Conservation (phyloP, 2,888 invertebrate species). For the Nymphalis polychloros region DNA sequence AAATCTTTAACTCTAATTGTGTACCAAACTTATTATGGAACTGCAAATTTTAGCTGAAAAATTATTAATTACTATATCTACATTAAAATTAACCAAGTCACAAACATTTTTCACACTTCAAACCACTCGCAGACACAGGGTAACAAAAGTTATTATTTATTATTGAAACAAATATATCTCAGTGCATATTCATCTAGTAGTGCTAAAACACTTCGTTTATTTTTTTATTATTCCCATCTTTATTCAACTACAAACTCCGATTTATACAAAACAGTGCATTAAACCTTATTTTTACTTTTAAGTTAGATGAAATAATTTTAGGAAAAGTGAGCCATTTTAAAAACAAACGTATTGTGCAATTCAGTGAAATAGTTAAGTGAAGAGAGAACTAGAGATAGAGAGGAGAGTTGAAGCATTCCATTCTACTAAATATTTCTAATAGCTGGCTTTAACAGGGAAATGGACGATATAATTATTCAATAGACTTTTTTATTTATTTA, state of each 20-base stretch:
- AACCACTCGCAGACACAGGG: conserved; percentile 46
- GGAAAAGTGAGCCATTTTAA: conserved; percentile 83
- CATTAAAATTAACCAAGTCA: conserved; percentile 28
- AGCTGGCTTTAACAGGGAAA: conserved; percentile 82
- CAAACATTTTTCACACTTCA: conserved; percentile 56
- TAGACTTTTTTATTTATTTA: conserved; percentile 46
- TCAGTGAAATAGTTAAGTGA: conserved; percentile 79
- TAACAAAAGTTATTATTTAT: conserved; percentile 39
- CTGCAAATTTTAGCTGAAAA: conserved; percentile 39
- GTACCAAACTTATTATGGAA: conserved; percentile 47
- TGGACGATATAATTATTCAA: conserved; percentile 69
- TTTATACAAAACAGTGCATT: conserved; percentile 60
- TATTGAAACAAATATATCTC: conserved; percentile 45
- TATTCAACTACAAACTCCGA: conserved; percentile 46
- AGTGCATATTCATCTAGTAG: conserved; percentile 65
- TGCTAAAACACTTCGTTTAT: conserved; percentile 53
- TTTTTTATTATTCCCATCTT: conserved; percentile 48
- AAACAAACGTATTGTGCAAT: conserved; percentile 78
- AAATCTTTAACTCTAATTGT: conserved; percentile 32
- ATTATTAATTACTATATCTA: conserved; percentile 31
- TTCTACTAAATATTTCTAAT: conserved; percentile 77
- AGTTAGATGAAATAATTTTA: conserved; percentile 57
- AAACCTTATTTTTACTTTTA: conserved; percentile 24
- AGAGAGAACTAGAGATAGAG: conserved; percentile 75
- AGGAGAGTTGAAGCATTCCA: conserved; percentile 81